Conservation (phyloP, 2,797 vertebrate genomes). For the Pseudocheirus occidentalis region DNA sequence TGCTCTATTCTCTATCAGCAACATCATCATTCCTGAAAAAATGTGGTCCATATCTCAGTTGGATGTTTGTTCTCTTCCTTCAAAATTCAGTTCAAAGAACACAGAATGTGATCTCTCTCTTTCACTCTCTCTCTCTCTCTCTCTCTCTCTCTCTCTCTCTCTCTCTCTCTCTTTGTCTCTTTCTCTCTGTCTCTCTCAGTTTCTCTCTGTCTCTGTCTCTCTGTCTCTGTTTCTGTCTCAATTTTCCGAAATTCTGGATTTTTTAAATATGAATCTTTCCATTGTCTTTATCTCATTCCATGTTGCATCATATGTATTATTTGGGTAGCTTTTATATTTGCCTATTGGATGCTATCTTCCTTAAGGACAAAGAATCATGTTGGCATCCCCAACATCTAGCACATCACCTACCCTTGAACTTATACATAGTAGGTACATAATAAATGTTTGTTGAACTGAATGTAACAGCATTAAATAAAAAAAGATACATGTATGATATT, state of each 20-base stretch:
- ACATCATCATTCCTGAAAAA: not conserved
- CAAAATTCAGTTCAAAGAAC: not conserved
- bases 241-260: not conserved
- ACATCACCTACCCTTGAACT: not conserved
- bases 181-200: too few species aligned
- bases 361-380: not conserved
- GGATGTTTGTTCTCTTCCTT: not conserved
- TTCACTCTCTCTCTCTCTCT: too few species aligned
- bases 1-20: not conserved
- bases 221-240: not conserved
- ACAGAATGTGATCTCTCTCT: not conserved
- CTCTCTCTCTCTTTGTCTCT: not conserved
- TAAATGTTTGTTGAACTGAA: not conserved
- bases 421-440: not conserved
- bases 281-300: not conserved
- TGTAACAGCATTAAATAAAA: not conserved
- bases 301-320: not conserved
- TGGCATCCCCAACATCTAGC: not conserved
- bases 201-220: too few species aligned
- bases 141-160: too few species aligned
- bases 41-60: not conserved
- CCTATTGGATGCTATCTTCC: not conserved
- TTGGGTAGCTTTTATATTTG: not conserved
- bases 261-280: not conserved
- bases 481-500: not conserved